Percentiles rank a stretch among this genome's conserved stretches.
Evolutionary conservation across 2,888 invertebrate species (phyloP).

Genomic region (Thymelicus acteon): DNA sequence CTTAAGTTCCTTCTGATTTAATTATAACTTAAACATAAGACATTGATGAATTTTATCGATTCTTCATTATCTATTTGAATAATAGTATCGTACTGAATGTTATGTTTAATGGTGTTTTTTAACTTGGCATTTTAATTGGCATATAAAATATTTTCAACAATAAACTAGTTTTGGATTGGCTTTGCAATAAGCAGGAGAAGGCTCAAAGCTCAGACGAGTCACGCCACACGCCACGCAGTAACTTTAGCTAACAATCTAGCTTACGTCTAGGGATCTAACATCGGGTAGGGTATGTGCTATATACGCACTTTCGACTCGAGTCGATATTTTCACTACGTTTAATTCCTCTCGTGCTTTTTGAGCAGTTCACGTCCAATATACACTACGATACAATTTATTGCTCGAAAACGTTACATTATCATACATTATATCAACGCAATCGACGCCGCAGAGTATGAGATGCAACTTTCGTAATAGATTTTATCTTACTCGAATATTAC

Average conservation of each 20-base stretch:
- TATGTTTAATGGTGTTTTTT: not conserved
- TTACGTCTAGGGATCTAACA: constrained; percentile 70
- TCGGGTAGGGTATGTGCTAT: constrained; percentile 56
- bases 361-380: constrained; percentile 65
- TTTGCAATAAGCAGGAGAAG: not conserved
- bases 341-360: constrained; percentile 82
- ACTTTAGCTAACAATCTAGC: constrained; percentile 64
- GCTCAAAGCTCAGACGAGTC: constrained; percentile 39
- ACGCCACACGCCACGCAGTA: constrained; percentile 49
- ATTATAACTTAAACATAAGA: not conserved
- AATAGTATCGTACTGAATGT: not conserved
- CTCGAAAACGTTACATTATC: constrained; percentile 52
- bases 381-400: constrained; percentile 59
- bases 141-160: not conserved
- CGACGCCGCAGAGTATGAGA: constrained; percentile 30
- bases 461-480: constrained; percentile 23
- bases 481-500: constrained; percentile 14
- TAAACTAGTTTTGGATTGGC: not conserved
- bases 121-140: not conserved
- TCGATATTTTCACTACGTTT: constrained; percentile 65
- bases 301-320: constrained; percentile 53
- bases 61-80: not conserved
- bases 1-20: too few species aligned
- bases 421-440: constrained; percentile 12
- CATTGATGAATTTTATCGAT: not conserved